A percentile compares a stretch with the other conserved stretches of the same genome.
Evolutionary conservation across 2,113 vertebrate genomes (phyloP).

Genomic region (Alethe castanea): DNA sequence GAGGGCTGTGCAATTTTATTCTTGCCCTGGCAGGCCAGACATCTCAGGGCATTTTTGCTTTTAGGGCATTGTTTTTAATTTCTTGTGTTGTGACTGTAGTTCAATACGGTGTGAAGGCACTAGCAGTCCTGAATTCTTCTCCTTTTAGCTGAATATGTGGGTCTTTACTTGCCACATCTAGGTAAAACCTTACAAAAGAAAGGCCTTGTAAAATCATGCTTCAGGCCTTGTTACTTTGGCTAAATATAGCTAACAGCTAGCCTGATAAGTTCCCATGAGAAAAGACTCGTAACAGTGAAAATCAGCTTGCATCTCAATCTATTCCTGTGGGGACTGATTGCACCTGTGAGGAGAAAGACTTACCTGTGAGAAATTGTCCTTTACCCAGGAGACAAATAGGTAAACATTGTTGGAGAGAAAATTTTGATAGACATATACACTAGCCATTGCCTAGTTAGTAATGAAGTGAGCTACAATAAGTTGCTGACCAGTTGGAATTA

Average conservation of each 20-base stretch:
- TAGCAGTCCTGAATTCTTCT: not conserved
- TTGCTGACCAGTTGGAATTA: not conserved
- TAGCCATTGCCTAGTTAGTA: not conserved
- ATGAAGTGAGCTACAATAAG: not conserved
- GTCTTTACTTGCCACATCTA: not conserved
- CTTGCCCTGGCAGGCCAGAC: not conserved
- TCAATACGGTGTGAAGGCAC: fast-evolving
- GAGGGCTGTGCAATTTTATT: not conserved
- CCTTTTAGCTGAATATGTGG: not conserved
- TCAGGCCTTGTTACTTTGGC: not conserved
- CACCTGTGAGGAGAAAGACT: not conserved
- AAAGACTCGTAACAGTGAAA: not conserved
- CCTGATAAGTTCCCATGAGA: not conserved
- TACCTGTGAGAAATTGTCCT: too few species aligned
- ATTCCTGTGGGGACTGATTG: not conserved
- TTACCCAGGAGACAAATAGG: not conserved
- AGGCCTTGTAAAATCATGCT: not conserved
- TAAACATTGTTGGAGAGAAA: not conserved
- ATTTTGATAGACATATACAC: not conserved
- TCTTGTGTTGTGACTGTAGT: not conserved
- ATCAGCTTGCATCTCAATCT: not conserved
- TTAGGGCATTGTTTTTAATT: not conserved
- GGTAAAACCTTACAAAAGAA: not conserved
- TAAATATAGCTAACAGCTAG: not conserved
- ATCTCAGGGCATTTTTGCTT: not conserved